Conservation (phyloP, 2,797 vertebrate genomes). For the Platalea minor region DNA sequence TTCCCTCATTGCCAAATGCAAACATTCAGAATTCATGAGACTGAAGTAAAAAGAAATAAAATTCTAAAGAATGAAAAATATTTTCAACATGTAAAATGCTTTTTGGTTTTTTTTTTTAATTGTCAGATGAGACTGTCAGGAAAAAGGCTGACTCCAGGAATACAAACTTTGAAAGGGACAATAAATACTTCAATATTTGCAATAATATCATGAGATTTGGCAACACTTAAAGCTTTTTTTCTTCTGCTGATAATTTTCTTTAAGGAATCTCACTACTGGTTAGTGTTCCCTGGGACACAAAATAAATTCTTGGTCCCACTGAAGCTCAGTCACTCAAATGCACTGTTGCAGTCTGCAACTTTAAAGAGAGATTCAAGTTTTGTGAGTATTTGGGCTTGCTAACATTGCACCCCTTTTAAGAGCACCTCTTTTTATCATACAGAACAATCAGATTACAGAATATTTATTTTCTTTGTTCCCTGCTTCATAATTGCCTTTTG, state of each 20-base stretch:
- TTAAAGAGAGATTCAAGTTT: neutral
- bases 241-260: neutral
- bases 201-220: neutral
- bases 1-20: neutral
- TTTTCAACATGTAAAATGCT: neutral
- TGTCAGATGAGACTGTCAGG: neutral
- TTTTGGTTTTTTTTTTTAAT: neutral
- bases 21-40: neutral
- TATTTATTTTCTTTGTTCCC: neutral
- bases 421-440: neutral
- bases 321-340: neutral
- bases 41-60: neutral
- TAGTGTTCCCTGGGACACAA: neutral
- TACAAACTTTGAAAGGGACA: neutral
- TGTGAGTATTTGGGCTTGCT: neutral
- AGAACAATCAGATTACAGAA: neutral
- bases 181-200: neutral
- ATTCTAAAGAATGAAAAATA: neutral
- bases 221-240: neutral
- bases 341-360: neutral
- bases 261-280: neutral
- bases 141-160: neutral
- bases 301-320: neutral
- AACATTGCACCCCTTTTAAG: neutral
- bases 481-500: neutral